Evolutionary conservation across 2,888 invertebrate species (phyloP).

Genomic region (Ischnura elegans): DNA sequence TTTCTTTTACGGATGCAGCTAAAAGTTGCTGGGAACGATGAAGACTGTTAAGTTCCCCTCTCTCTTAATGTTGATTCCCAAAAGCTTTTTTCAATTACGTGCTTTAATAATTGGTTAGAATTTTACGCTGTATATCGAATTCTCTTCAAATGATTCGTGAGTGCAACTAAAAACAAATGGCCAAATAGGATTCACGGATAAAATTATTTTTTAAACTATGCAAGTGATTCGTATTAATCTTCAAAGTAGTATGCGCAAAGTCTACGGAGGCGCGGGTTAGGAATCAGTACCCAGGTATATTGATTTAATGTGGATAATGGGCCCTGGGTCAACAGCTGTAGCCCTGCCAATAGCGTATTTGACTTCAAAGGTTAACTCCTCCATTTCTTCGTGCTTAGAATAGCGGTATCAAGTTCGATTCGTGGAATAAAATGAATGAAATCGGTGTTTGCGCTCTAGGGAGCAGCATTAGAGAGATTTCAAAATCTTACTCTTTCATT

Average conservation of each 20-base stretch:
- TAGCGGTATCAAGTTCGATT: slow-evolving; percentile 32
- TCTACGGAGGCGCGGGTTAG: background rate
- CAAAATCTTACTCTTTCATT: slow-evolving; percentile 55
- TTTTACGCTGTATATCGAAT: too few species aligned
- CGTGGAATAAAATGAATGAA: slow-evolving; percentile 41
- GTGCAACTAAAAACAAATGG: too few species aligned
- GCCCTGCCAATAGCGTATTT: background rate
- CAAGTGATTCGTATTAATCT: too few species aligned
- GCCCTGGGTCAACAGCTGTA: background rate
- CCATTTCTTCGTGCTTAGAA: slow-evolving; percentile 27
- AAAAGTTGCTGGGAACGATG: too few species aligned
- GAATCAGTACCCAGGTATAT: background rate
- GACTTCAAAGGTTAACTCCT: slow-evolving; percentile 11
- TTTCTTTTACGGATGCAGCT: too few species aligned
- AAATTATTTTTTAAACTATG: too few species aligned
- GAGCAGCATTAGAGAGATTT: slow-evolving; percentile 34
- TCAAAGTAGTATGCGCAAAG: background rate
- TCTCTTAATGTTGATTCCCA: too few species aligned
- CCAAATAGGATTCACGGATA: too few species aligned
- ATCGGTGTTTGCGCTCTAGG: slow-evolving; percentile 45
- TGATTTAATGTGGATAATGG: background rate
- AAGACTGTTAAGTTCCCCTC: too few species aligned
- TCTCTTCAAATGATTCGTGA: too few species aligned
- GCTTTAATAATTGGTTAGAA: too few species aligned
- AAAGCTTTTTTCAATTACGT: too few species aligned